Conservation (phyloP, 2,888 invertebrate genomes). For the Dendrolimus pini region DNA sequence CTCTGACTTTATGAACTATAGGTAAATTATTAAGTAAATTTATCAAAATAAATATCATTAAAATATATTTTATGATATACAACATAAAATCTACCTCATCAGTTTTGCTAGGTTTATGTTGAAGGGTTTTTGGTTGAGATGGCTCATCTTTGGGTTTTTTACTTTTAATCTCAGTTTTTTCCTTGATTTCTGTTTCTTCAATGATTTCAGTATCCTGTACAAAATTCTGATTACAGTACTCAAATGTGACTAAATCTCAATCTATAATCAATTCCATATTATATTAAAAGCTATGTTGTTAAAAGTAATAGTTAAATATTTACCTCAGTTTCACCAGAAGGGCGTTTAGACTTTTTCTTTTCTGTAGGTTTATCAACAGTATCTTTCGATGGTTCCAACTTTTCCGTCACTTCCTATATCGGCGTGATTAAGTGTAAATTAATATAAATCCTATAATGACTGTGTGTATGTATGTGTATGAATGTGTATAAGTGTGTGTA, state of each 20-base stretch:
- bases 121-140: conserved; percentile 1
- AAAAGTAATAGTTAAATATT: conserved; percentile 5
- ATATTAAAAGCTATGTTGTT: neutral
- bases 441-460: conserved; percentile 4
- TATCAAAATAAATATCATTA: no score
- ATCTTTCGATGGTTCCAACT: conserved; percentile 29
- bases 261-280: conserved; percentile 4
- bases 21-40: neutral
- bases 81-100: conserved; percentile 7
- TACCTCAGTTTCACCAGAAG: conserved; percentile 45
- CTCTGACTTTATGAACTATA: neutral
- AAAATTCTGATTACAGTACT: conserved; percentile 5
- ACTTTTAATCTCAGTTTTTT: conserved; percentile 25
- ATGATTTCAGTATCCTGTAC: conserved; percentile 34
- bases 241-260: no score
- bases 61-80: no score
- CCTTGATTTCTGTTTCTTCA: conserved; percentile 21
- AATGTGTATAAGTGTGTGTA: conserved; percentile 27
- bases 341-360: conserved; percentile 23
- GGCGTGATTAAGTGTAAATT: conserved; percentile 11
- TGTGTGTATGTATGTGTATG: conserved; percentile 14
- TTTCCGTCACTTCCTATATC: conserved; percentile 41
- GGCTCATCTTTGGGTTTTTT: conserved; percentile 14
- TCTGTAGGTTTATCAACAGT: conserved; percentile 9
- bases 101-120: conserved; percentile 5